Base-by-base conservation (phyloP, 2,888 invertebrate species). In the Junonia oenone region DNA sequence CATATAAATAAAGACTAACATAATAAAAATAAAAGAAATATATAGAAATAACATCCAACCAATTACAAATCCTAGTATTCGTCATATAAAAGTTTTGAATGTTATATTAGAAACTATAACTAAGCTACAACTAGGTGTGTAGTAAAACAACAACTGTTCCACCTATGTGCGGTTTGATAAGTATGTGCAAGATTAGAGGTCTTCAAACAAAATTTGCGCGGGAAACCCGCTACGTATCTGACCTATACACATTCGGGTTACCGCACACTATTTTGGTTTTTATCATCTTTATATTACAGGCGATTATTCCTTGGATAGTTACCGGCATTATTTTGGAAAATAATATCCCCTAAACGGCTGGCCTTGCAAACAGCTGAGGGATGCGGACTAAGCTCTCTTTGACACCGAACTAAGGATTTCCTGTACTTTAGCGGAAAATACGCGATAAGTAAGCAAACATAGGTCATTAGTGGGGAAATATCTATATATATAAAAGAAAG, bases 391-490 rank as follows among this genome's bases (percentile, higher is more conserved):
- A 43, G 43, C 22, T 43, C 13, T 43, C 43, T 26, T 22, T 43
- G 22, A 26, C 43, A 43, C 22, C 22, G 13, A 13, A 13, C 22
- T 26, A 43, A 45, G 22, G 51, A 51, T 35, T 51, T 45, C 35
- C 45, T 51, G 11, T 45, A 22, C 26, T 51, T 33, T 26, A 31
- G 14, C 33, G n/a, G 45, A 45, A 35, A 45, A 45, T 35, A 9
- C 15, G 8, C 29, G 19, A 43, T 43, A 43, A 15, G 2, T 13
- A 45, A 45, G 13, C 14, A 11, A 22, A 45, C 45, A 45, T 14
- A 35, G 26, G 45, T 45, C 35, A 51, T 51, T 51, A 33, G 22
- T 51, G 19, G 14, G 9, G 6, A 35, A 33, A 26, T 40, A 29
- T 29, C n/a, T n/a, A n/a, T n/a, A n/a, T n/a, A n/a, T n/a, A n/a